Evolutionary conservation across 2,888 invertebrate genomes (phyloP).

Genomic region (Ommatoiulus sabulosus): DNA sequence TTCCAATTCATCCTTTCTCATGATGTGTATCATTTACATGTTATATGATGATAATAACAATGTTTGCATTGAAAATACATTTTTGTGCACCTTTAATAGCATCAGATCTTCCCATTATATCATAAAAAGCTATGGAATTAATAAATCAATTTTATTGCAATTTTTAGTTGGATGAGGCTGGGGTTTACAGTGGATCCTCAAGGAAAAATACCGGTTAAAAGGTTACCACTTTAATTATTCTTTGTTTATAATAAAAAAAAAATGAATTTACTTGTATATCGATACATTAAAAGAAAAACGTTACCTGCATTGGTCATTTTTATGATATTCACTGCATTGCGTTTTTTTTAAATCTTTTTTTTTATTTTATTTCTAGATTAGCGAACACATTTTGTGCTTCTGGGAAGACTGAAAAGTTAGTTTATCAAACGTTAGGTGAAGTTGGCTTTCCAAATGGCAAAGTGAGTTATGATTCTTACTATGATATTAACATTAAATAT

Average conservation of each 20-base stretch:
- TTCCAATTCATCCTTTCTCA: too few relatives aligned
- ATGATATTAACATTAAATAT: not conserved
- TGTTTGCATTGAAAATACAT: too few relatives aligned
- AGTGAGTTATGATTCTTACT: slow-evolving; percentile 68
- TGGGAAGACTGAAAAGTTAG: slow-evolving; percentile 98
- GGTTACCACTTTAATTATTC: slow-evolving; percentile 62
- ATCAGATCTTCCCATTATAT: not conserved
- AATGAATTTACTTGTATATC: not conserved
- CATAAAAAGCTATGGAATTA: not conserved
- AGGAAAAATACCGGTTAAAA: slow-evolving; percentile 96
- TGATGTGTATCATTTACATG: too few relatives aligned
- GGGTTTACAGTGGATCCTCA: slow-evolving; percentile 93
- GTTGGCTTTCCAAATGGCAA: slow-evolving; percentile 93
- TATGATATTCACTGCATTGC: too few relatives aligned
- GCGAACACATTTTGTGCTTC: slow-evolving; percentile 95
- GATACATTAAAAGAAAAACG: not conserved
- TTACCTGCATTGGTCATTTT: not conserved
- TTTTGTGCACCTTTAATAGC: too few relatives aligned
- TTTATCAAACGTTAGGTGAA: slow-evolving; percentile 95
- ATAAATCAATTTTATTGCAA: slow-evolving; percentile 57
- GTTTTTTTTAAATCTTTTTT: not conserved
- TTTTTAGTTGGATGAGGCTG: slow-evolving; percentile 96
- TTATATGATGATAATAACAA: too few relatives aligned
- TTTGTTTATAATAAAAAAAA: not conserved
- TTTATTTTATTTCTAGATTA: slow-evolving; percentile 72